Conservation (phyloP, 1,140 invertebrate genomes). For the Asbolus verrucosus region DNA sequence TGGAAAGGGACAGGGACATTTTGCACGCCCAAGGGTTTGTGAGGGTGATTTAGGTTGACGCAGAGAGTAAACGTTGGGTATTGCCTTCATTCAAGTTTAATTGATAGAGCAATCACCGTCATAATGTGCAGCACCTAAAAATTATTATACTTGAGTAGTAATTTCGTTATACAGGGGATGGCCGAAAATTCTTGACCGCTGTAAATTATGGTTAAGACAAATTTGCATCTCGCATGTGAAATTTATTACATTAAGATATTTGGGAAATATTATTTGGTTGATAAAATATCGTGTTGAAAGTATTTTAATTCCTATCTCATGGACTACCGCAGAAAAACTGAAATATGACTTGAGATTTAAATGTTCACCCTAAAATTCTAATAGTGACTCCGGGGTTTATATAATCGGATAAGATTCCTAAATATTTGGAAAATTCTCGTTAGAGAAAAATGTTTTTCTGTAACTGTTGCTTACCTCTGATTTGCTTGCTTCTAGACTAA, state of each 20-base stretch:
- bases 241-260: constrained; percentile 22
- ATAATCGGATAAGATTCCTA: too few relatives aligned
- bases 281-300: constrained; percentile 32
- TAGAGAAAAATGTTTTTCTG: too few relatives aligned
- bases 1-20: constrained; percentile 34
- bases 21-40: constrained; percentile 32
- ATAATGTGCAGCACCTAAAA: constrained; percentile 7
- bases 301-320: constrained; percentile 18
- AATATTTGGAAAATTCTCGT: too few relatives aligned
- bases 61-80: constrained; percentile 18
- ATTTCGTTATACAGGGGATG: too few relatives aligned
- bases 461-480: too few relatives aligned
- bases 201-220: too few relatives aligned
- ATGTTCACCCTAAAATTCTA: constrained; percentile 1
- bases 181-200: too few relatives aligned
- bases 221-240: too few relatives aligned
- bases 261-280: constrained; percentile 31
- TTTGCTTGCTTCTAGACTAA: too few relatives aligned
- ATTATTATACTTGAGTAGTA: too few relatives aligned
- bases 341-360: constrained; percentile 28
- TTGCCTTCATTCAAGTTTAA: constrained; percentile 36
- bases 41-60: constrained; percentile 31
- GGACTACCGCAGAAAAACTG: constrained; percentile 16
- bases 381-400: too few relatives aligned
- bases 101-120: constrained; percentile 33